Conservation (phyloP, 1,140 invertebrate species). For the Cherax destructor region DNA sequence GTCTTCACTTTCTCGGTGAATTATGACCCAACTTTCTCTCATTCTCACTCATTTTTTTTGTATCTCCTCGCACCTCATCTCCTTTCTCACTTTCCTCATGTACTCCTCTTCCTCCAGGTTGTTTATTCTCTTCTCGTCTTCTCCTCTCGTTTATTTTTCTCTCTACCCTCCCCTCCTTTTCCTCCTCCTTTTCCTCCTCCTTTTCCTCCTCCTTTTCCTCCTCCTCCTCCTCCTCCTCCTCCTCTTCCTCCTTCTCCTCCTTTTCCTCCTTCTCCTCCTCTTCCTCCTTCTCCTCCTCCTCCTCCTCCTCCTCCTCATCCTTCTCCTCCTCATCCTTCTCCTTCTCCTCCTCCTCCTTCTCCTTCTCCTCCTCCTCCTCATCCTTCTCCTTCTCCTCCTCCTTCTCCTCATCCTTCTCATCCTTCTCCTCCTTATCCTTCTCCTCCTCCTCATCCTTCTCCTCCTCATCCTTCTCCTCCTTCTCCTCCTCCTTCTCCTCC, state of each 20-base stretch:
- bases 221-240: not conserved
- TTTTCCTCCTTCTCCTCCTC: not conserved
- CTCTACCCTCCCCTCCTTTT: too few relatives aligned
- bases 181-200: not conserved
- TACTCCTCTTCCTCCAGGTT: not conserved
- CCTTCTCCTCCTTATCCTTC: too few relatives aligned
- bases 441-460: too few relatives aligned
- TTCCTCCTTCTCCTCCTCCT: not conserved
- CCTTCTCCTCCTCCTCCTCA: too few relatives aligned
- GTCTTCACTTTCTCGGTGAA: not conserved
- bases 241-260: not conserved
- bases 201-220: not conserved
- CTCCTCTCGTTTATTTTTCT: too few relatives aligned
- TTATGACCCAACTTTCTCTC: not conserved
- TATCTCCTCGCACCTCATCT: not conserved
- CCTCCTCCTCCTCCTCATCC: too few relatives aligned
- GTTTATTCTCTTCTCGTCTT: not conserved
- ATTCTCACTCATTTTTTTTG: not conserved
- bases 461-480: too few relatives aligned
- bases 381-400: too few relatives aligned
- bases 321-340: too few relatives aligned
- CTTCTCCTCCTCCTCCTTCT: too few relatives aligned
- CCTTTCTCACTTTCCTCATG: not conserved
- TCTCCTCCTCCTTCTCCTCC: too few relatives aligned
- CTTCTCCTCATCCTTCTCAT: too few relatives aligned